Conservation (phyloP, 2,888 invertebrate species). For the Xiphydria camelus region DNA sequence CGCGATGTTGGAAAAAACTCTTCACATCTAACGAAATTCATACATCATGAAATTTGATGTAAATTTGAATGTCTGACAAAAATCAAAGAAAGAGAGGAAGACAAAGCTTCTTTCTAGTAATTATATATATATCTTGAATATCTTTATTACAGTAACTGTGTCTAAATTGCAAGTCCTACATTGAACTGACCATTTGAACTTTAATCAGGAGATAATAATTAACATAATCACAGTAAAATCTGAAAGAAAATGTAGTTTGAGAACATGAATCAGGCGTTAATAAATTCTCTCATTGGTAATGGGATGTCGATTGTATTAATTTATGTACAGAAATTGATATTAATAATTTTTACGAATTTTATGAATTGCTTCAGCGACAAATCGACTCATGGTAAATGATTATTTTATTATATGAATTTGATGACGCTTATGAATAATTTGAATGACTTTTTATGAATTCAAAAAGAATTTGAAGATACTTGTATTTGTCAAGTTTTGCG, state of each 20-base stretch:
- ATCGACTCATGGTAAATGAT: too few relatives aligned
- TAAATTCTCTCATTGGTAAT: constrained; percentile 5
- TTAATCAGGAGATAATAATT: background rate
- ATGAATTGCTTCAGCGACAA: too few relatives aligned
- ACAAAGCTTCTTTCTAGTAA: background rate
- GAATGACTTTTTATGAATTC: too few relatives aligned
- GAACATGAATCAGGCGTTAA: too few relatives aligned
- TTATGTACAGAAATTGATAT: too few relatives aligned
- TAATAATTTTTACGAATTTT: too few relatives aligned
- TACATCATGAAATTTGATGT: background rate
- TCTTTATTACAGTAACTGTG: background rate
- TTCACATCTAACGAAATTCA: background rate
- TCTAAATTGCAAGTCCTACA: background rate
- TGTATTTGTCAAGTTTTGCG: too few relatives aligned
- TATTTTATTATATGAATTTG: too few relatives aligned
- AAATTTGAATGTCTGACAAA: background rate
- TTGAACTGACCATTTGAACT: background rate
- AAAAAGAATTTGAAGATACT: too few relatives aligned
- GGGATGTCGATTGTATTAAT: too few relatives aligned
- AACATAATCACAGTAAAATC: background rate
- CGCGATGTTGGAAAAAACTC: too few relatives aligned
- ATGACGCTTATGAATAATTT: too few relatives aligned
- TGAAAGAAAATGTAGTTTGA: background rate
- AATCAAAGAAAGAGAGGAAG: background rate
- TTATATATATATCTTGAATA: background rate